Evolutionary conservation across 1,140 invertebrate species (phyloP).

Genomic region (Steinernema khuongi): DNA sequence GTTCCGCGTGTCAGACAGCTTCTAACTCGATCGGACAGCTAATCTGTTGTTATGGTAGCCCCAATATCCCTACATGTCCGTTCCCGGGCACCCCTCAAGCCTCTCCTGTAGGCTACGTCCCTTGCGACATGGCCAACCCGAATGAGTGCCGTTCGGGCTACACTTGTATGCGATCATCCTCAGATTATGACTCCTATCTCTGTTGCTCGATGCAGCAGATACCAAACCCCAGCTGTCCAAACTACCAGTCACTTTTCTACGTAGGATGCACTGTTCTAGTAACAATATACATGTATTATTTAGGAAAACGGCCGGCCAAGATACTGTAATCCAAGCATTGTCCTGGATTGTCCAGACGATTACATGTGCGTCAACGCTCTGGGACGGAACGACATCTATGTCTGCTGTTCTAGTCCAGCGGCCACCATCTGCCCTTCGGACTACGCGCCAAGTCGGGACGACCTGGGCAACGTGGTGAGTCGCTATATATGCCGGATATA

Average conservation of each 20-base stretch:
- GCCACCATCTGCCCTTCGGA: constrained; percentile 38
- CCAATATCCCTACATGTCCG: constrained; percentile 35
- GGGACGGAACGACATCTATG: constrained; percentile 32
- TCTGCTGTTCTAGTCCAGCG: constrained; percentile 46
- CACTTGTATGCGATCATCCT: constrained; percentile 33
- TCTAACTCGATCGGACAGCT: constrained; percentile 35
- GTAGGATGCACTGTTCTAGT: constrained; percentile 28
- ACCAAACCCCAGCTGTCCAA: constrained; percentile 37
- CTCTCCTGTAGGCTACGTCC: constrained; percentile 38
- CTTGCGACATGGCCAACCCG: constrained; percentile 35
- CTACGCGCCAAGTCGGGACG: constrained; percentile 34
- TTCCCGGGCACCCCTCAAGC: constrained; percentile 33
- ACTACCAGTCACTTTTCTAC: constrained; percentile 38
- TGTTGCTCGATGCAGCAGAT: constrained; percentile 35
- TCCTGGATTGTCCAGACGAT: constrained; percentile 36
- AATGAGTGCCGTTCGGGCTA: constrained; percentile 31
- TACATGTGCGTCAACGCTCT: constrained; percentile 43
- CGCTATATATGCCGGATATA: constrained; percentile 13
- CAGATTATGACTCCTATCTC: constrained; percentile 29
- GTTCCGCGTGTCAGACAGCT: constrained; percentile 21
- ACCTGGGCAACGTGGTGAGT: constrained; percentile 35
- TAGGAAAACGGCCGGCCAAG: constrained; percentile 36
- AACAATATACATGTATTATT: constrained; percentile 15
- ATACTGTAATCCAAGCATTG: constrained; percentile 28
- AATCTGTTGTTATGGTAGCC: constrained; percentile 39